phyloP scores from a whole-genome alignment of 2,113 vertebrate genomes.

The Psephotus haematonotus region DNA sequence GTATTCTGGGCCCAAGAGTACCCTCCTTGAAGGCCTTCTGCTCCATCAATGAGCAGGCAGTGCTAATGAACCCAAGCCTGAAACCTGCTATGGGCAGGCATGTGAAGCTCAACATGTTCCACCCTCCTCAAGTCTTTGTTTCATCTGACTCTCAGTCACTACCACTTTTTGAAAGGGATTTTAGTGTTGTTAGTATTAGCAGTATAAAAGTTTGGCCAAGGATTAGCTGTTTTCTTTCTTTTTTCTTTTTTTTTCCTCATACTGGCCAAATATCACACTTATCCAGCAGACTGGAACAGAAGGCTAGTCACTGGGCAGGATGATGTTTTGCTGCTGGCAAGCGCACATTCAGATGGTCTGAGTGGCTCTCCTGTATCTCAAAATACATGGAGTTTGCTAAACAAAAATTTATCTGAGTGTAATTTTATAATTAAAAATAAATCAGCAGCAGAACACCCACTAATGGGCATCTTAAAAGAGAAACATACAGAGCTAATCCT shows the following conservation, averaged over 20 bases:
- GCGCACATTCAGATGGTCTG: not conserved
- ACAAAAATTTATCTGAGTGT: not conserved
- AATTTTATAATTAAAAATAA: not conserved
- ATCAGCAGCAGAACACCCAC: not conserved
- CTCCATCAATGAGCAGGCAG: not conserved
- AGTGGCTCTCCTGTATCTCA: not conserved
- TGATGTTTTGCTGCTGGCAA: not conserved
- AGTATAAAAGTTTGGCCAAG: not conserved
- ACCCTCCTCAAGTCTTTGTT: not conserved
- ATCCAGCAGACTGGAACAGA: not conserved
- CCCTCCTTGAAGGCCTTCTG: not conserved
- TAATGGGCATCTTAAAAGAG: not conserved
- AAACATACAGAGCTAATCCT: not conserved
- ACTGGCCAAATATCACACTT: not conserved
- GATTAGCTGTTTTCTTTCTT: not conserved
- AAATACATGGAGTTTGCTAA: not conserved
- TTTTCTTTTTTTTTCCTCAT: rapidly evolving
- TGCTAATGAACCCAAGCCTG: not conserved
- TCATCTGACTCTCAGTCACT: not conserved
- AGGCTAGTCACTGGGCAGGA: not conserved
- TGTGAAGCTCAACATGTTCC: rapidly evolving
- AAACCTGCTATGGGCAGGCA: no score
- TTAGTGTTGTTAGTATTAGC: not conserved
- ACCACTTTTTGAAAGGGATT: not conserved
- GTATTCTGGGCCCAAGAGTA: no score